Evolutionary conservation across 2,888 invertebrate species (phyloP), one percentile per base, ranked within the genome.

Genomic region (Xylophagus ater): DNA sequence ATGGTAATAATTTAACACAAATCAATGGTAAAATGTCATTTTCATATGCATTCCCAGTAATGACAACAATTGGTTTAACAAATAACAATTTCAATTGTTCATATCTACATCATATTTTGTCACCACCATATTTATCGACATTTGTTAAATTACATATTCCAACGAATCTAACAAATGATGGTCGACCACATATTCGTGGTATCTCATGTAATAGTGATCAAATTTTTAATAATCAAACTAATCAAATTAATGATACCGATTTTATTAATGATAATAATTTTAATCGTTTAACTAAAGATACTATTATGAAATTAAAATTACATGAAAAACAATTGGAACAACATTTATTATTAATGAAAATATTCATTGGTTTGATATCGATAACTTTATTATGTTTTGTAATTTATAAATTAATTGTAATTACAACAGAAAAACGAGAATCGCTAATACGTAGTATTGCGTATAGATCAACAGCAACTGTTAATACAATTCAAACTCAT

Each of bases 1-100:
- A 62, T 35, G 63, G 60, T 13, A 64, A 64, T 39, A 52, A 53
- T 17, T 43, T 64, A 17, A 51, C 47, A 1, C 61, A 64, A 34
- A 50, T 64, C 3, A 51, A 54, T 19, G 61, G 62, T 17, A 56
- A 55, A 40, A 53, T 53, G 10, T 51, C 51, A 3, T 57, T 62
- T 34, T 49, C 57, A 0, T 53, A 55, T 14, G 56, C 58, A 3
- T 63, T 63, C 40, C 60, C 57, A 0, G 44, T 52, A 17, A 51
- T 63, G 3, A 49, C 53, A 13, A 58, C 55, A 12, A 31, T 63
- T 19, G 62, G 62, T 3, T 49, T 63, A 3, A 60, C 62, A 0
- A 49, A 52, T 3, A 63, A 63, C 43, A 54, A 51, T 6, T 63
- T 63, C 46, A 63, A 62, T 20, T 63, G 63, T 28, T 55, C 61